Evolutionary conservation across 2,113 vertebrate genomes (phyloP).

Genomic region (Herpailurus yagouaroundi): DNA sequence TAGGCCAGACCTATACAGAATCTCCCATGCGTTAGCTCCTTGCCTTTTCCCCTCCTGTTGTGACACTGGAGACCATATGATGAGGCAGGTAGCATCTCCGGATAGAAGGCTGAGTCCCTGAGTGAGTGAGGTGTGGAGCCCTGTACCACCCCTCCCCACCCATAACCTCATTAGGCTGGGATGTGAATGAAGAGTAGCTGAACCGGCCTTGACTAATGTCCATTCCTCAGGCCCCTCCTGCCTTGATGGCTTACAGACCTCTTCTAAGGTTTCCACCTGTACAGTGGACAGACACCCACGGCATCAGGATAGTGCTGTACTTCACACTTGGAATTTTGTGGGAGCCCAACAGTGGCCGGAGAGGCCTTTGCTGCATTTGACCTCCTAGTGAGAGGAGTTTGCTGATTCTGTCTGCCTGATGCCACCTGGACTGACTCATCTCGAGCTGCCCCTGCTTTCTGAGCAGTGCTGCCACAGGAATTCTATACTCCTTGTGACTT

Average conservation of each 20-base stretch:
- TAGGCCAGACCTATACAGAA: not conserved
- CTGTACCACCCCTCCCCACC: too few relatives aligned
- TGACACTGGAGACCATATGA: rapidly evolving
- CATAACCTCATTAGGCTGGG: not conserved
- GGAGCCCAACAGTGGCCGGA: not conserved
- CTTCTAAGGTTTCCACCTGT: not conserved
- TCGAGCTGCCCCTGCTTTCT: not conserved
- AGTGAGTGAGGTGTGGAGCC: not conserved
- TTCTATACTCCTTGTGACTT: not conserved
- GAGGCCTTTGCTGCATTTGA: not conserved
- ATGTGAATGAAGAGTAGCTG: not conserved
- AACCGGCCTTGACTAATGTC: not conserved
- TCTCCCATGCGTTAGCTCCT: rapidly evolving
- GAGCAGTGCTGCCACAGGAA: not conserved
- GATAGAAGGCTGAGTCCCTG: not conserved
- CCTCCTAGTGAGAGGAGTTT: rapidly evolving
- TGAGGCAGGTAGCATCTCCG: not conserved
- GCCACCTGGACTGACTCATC: rapidly evolving
- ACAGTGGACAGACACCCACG: not conserved
- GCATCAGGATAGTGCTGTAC: rapidly evolving
- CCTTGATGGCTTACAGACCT: not conserved
- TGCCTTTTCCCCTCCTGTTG: not conserved
- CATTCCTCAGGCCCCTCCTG: not conserved
- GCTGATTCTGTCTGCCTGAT: not conserved
- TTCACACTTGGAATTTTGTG: not conserved